These are phyloP conservation scores for Lycaon pictus DNA, from an alignment of 2,113 vertebrate genomes.

Conservation along the genomic window DNA sequence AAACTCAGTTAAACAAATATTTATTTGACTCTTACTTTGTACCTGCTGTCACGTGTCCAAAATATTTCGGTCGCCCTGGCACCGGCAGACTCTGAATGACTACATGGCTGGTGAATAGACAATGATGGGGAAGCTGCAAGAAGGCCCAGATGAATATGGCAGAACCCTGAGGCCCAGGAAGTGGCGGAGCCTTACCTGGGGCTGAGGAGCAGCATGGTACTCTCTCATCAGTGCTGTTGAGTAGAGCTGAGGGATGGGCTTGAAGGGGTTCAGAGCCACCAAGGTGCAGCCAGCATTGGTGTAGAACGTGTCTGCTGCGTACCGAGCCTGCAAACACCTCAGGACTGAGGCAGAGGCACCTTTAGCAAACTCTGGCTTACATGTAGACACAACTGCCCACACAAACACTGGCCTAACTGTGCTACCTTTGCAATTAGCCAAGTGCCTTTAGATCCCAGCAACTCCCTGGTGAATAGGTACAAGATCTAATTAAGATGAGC, in stretches of 20 bases:
- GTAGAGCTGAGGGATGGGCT: conserved; percentile 93
- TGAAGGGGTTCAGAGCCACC: conserved; percentile 98
- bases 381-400: neutral
- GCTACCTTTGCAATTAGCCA: conserved; percentile 68
- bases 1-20: conserved; percentile 19
- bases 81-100: neutral
- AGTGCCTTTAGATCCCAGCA: conserved; percentile 56
- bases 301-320: conserved; percentile 92
- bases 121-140: neutral
- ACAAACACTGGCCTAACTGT: neutral
- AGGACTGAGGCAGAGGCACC: conserved; percentile 90
- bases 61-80: neutral
- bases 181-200: conserved; percentile 90
- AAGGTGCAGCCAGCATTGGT: conserved; percentile 98
- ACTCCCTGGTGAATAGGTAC: conserved; percentile 63
- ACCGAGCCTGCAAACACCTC: conserved; percentile 97
- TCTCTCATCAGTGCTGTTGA: conserved; percentile 93
- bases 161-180: neutral
- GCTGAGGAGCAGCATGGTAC: conserved; percentile 92
- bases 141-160: neutral
- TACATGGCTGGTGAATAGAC: neutral
- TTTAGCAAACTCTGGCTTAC: conserved; percentile 71
- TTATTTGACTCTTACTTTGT: neutral
- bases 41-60: neutral
- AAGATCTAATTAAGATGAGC: conserved; percentile 79